Evolutionary conservation across 1,140 invertebrate species (phyloP).

Genomic region (Cataglyphis hispanica): DNA sequence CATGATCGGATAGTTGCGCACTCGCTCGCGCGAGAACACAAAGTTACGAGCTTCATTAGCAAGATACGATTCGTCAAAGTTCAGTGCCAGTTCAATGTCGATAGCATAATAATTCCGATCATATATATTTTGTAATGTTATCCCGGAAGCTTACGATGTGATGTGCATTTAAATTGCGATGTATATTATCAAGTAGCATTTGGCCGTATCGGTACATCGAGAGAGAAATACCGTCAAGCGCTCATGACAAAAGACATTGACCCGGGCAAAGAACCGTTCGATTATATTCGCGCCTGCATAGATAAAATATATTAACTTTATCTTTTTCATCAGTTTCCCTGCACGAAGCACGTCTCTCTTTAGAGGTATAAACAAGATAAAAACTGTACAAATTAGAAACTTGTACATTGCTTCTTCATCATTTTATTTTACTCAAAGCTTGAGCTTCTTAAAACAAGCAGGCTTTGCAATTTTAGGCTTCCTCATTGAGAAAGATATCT

Average conservation of each 20-base stretch:
- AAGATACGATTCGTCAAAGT: not conserved
- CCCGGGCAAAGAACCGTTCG: constrained; percentile 51
- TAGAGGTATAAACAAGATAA: not conserved
- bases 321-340: not conserved
- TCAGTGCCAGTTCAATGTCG: constrained; percentile 17
- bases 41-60: not conserved
- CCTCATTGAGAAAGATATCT: too few relatives aligned
- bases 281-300: constrained; percentile 24
- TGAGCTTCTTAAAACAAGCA: too few relatives aligned
- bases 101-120: not conserved
- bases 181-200: constrained; percentile 22
- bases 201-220: constrained; percentile 19
- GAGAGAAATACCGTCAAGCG: constrained; percentile 8
- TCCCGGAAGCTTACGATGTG: constrained; percentile 17
- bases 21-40: not conserved
- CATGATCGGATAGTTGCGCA: not conserved
- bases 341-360: not conserved
- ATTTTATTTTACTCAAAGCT: too few relatives aligned
- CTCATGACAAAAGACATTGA: constrained; percentile 41
- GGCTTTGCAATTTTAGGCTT: too few relatives aligned
- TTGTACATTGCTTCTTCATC: too few relatives aligned
- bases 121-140: constrained; percentile 36
- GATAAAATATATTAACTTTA: constrained; percentile 4
- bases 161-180: constrained; percentile 24
- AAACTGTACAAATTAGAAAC: too few relatives aligned